Conservation (phyloP, 2,888 invertebrate genomes). For the Limenitis camilla region DNA sequence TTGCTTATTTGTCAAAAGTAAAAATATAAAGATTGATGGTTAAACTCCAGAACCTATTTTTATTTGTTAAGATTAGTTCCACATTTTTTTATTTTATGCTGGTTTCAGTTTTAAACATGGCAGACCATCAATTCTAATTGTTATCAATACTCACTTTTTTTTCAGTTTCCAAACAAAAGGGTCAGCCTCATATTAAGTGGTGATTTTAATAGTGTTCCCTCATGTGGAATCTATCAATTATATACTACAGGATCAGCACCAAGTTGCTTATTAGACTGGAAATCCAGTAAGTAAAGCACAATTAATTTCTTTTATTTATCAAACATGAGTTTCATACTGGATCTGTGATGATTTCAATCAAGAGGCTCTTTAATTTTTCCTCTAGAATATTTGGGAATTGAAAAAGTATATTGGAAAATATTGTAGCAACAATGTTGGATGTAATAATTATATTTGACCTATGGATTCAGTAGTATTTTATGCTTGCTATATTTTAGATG, state of each 20-base stretch:
- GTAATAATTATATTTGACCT: no score
- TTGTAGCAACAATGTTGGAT: no score
- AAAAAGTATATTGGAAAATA: background rate
- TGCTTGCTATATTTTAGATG: constrained; percentile 63
- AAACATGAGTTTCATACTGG: no score
- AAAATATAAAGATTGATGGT: no score
- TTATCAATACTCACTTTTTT: constrained; percentile 13
- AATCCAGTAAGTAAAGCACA: constrained; percentile 78
- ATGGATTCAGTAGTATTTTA: no score
- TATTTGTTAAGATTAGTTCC: no score
- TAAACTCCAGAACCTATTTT: no score
- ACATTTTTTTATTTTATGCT: background rate
- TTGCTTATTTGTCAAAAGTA: no score
- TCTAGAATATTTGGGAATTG: background rate
- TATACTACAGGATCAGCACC: constrained; percentile 81
- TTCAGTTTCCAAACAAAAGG: constrained; percentile 47
- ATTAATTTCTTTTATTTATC: constrained; percentile 2
- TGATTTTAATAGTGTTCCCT: constrained; percentile 93
- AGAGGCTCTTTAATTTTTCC: background rate
- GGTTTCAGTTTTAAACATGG: background rate
- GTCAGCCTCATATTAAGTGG: constrained; percentile 88
- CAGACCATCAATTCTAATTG: background rate
- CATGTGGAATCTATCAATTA: constrained; percentile 85
- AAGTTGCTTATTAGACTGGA: constrained; percentile 82
- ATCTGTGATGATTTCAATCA: no score